phyloP scores from a whole-genome alignment of 2,113 vertebrate species.

The Megaleporinus macrocephalus region DNA sequence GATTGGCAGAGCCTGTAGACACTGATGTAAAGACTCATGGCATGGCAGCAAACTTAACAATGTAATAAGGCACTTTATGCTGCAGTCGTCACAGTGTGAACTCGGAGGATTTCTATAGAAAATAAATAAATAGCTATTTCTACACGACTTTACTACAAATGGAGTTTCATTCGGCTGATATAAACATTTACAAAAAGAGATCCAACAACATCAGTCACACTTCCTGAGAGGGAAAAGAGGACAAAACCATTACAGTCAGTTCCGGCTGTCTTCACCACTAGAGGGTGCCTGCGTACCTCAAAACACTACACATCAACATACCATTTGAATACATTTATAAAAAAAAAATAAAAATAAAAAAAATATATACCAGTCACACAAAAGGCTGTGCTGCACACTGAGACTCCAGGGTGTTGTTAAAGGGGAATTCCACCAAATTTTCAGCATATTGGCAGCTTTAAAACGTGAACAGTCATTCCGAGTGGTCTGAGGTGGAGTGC shows the following conservation, averaged over 20 bases:
- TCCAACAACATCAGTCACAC: neutral
- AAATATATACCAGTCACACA: conserved; percentile 4
- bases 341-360: no score
- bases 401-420: neutral
- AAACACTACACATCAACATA: neutral
- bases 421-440: neutral
- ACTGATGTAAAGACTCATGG: conserved; percentile 9
- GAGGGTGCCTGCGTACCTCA: conserved; percentile 22
- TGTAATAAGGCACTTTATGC: conserved; percentile 57
- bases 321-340: neutral
- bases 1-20: neutral
- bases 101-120: neutral
- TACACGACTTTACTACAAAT: conserved; percentile 14
- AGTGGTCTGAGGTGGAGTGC: neutral
- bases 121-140: conserved; percentile 31
- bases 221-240: conserved; percentile 38
- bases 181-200: neutral
- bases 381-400: neutral
- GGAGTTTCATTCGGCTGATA: conserved; percentile 15
- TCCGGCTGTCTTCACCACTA: conserved; percentile 1
- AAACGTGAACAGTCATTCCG: neutral
- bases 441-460: neutral
- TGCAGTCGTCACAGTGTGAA: conserved; percentile 36
- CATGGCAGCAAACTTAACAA: conserved; percentile 25
- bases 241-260: neutral